phyloP scores from a whole-genome alignment of 2,113 vertebrate species.

The Leuciscus idus region DNA sequence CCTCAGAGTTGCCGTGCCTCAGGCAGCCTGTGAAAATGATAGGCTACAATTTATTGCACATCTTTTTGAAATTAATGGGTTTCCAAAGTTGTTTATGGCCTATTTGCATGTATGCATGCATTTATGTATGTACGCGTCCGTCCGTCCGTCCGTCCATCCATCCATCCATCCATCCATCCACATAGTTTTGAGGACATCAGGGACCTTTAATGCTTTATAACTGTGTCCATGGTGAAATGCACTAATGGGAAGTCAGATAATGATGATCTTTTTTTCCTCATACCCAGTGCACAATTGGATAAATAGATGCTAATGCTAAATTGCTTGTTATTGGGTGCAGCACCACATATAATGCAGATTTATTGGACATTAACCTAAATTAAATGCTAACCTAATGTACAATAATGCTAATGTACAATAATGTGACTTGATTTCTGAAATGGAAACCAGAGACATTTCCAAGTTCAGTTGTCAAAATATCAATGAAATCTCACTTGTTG shows the following conservation, averaged over 20 bases:
- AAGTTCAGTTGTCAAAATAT: neutral
- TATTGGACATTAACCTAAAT: neutral
- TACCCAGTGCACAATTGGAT: neutral
- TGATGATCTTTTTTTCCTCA: neutral
- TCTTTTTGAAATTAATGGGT: neutral
- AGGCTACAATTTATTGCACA: neutral
- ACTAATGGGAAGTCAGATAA: neutral
- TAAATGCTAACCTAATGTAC: neutral
- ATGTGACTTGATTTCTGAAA: neutral
- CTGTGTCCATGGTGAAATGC: neutral
- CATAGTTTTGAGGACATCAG: neutral
- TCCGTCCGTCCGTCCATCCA: too few species aligned
- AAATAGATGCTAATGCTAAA: neutral
- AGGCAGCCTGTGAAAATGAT: neutral
- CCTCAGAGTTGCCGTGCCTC: conserved; percentile 14
- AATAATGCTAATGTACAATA: neutral
- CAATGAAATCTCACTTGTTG: neutral
- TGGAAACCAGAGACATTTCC: neutral
- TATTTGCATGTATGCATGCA: neutral
- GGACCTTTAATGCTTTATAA: neutral
- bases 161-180: too few species aligned
- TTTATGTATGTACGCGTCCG: neutral
- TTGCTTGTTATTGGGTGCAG: neutral
- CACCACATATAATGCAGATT: neutral
- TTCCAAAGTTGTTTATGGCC: neutral